Conservation (phyloP, 1,140 invertebrate species). For the Drosophila bocqueti region DNA sequence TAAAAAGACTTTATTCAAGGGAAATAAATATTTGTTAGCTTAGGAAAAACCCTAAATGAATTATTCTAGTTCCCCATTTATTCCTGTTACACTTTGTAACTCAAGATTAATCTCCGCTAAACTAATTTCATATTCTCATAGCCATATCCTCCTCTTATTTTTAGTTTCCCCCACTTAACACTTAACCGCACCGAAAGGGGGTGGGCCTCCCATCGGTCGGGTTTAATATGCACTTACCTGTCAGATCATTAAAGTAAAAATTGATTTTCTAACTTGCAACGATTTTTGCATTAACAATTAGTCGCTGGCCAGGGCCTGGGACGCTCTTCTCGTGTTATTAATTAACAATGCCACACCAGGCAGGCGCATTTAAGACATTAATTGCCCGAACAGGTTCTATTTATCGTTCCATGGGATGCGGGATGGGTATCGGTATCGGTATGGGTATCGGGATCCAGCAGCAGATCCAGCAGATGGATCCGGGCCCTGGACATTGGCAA, state of each 20-base stretch:
- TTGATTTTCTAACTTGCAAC: conserved; percentile 84
- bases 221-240: conserved; percentile 77
- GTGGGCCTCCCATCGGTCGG: conserved; percentile 8
- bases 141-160: conserved; percentile 14
- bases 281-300: conserved; percentile 84
- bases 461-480: background rate
- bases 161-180: conserved; percentile 46
- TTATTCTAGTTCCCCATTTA: background rate
- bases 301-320: conserved; percentile 6
- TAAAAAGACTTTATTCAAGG: too few species aligned
- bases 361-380: conserved; percentile 79
- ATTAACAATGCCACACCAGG: conserved; percentile 83
- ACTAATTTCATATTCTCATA: conserved; percentile 10
- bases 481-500: background rate
- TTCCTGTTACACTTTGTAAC: background rate
- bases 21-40: too few species aligned
- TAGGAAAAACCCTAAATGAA: background rate
- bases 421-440: background rate
- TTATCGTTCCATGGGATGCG: conserved; percentile 12
- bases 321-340: conserved; percentile 67
- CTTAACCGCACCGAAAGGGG: conserved; percentile 8
- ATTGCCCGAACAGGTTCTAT: conserved; percentile 72
- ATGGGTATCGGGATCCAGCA: background rate
- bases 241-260: conserved; percentile 83
- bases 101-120: conserved; percentile 7